A percentile compares a stretch with the other conserved stretches of the same genome.
These are phyloP conservation scores for Odontothrips loti DNA, from an alignment of 2,888 invertebrate species.

Conservation along the genomic window DNA sequence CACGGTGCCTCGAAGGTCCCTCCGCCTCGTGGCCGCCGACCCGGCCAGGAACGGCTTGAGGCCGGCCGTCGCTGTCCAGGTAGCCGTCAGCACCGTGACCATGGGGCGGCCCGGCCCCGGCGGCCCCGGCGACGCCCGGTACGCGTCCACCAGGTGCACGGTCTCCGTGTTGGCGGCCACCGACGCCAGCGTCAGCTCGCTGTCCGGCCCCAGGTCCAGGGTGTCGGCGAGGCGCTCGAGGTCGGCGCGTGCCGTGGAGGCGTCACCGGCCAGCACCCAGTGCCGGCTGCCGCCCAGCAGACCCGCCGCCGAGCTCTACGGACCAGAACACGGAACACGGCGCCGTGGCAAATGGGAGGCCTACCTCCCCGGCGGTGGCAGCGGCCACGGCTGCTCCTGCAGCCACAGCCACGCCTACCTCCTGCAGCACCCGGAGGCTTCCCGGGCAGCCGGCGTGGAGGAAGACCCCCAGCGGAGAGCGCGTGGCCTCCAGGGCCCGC, in stretches of 20 bases:
- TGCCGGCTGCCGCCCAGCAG: neutral
- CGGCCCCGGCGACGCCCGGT: conserved; percentile 3
- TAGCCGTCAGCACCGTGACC: neutral
- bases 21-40: neutral
- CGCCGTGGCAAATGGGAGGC: neutral
- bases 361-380: neutral
- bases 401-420: neutral
- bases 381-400: neutral
- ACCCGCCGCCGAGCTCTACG: neutral
- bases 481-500: neutral
- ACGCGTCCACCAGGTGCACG: conserved; percentile 12
- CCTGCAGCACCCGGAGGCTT: neutral
- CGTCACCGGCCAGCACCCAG: neutral
- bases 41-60: neutral
- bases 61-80: neutral
- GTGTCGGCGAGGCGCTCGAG: neutral
- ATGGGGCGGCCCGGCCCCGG: neutral
- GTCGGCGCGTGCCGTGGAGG: neutral
- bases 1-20: neutral
- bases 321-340: neutral
- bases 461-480: neutral
- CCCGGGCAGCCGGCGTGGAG: neutral
- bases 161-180: neutral
- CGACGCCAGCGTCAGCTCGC: neutral
- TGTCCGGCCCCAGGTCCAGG: neutral